A percentile compares a stretch with the other conserved stretches of the same genome.
phyloP scores from a whole-genome alignment of 2,888 invertebrate species.

The Zygaena filipendulae region DNA sequence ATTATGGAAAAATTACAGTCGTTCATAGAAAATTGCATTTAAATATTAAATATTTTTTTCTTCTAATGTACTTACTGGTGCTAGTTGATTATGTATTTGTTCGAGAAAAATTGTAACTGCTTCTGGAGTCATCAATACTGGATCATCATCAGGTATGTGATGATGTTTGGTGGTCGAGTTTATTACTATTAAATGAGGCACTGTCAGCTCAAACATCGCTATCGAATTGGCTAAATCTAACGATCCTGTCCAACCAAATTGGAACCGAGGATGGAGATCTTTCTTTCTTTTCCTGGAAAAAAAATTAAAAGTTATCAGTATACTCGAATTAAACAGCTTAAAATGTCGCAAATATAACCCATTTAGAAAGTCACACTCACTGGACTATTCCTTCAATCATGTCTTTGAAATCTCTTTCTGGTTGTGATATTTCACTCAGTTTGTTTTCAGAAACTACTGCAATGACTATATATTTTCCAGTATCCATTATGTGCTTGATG shows the following conservation, averaged over 20 bases:
- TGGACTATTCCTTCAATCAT: slow-evolving; percentile 85
- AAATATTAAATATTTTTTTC: too few species aligned
- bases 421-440: slow-evolving; percentile 80
- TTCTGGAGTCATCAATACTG: slow-evolving; percentile 82
- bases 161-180: slow-evolving; percentile 94
- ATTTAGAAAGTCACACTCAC: slow-evolving; percentile 25
- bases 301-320: slow-evolving; percentile 1
- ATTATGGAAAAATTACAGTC: too few species aligned
- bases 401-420: slow-evolving; percentile 84
- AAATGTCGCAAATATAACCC: neutral
- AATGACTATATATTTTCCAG: slow-evolving; percentile 87
- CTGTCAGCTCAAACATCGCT: slow-evolving; percentile 84
- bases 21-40: too few species aligned
- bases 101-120: slow-evolving; percentile 81
- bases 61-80: too few species aligned
- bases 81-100: slow-evolving; percentile 80
- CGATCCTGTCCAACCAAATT: slow-evolving; percentile 96
- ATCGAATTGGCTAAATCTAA: slow-evolving; percentile 93
- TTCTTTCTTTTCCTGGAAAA: slow-evolving; percentile 63
- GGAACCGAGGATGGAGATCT: slow-evolving; percentile 84
- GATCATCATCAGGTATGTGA: slow-evolving; percentile 88
- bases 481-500: slow-evolving; percentile 83
- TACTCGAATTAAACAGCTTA: neutral
- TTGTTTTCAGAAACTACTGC: slow-evolving; percentile 91
- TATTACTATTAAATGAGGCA: slow-evolving; percentile 89